Conservation (phyloP, 1,140 invertebrate genomes). For the Solen grandis region DNA sequence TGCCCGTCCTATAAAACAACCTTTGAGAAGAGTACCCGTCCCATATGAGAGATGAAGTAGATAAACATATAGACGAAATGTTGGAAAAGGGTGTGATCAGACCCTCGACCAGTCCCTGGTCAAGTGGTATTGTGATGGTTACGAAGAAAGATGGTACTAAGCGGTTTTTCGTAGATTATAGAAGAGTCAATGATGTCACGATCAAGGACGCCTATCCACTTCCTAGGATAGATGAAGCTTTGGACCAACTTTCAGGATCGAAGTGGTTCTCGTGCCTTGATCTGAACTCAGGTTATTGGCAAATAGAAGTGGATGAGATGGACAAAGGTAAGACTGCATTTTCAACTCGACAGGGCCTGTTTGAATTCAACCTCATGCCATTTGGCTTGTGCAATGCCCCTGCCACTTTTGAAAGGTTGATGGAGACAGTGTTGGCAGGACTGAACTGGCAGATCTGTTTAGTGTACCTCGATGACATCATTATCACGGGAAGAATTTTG, state of each 20-base stretch:
- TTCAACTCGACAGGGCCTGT: conserved; percentile 25
- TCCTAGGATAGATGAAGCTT: conserved; percentile 48
- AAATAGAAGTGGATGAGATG: no score
- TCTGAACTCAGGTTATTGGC: no score
- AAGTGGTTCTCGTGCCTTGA: no score
- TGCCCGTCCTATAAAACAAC: background rate
- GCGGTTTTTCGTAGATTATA: conserved; percentile 71
- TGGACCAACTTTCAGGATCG: conserved; percentile 27
- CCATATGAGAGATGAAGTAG: conserved; percentile 8
- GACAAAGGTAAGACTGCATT: conserved; percentile 27
- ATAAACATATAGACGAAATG: conserved; percentile 52
- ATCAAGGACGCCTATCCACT: no score
- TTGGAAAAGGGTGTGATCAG: conserved; percentile 47
- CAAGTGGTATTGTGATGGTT: conserved; percentile 68
- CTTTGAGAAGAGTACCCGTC: background rate
- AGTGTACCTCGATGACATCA: no score
- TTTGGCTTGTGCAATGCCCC: conserved; percentile 52
- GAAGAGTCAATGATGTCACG: conserved; percentile 64
- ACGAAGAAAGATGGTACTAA: conserved; percentile 64
- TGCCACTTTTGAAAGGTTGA: no score
- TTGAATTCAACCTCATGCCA: conserved; percentile 35
- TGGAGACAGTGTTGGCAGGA: no score
- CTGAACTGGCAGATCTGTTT: no score
- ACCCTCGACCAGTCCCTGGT: conserved; percentile 61
- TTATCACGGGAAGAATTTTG: conserved; percentile 40